Evolutionary conservation across 2,888 invertebrate genomes (phyloP).

Genomic region (Electrophaes corylata): DNA sequence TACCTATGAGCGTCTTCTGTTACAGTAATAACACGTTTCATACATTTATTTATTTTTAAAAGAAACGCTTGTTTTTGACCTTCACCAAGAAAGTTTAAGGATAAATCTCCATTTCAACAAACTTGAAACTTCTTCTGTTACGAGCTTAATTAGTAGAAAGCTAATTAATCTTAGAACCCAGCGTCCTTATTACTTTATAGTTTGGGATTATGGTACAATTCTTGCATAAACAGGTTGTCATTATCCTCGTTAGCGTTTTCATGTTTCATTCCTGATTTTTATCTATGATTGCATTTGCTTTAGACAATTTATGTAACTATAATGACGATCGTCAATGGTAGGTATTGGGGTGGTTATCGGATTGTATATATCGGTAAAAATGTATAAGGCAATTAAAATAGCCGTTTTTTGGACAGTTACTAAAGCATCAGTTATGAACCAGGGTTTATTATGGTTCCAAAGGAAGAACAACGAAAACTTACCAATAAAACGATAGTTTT

Average conservation of each 20-base stretch:
- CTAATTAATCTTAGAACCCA: conserved; percentile 41
- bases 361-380: too few relatives aligned
- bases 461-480: too few relatives aligned
- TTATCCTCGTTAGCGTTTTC: not conserved
- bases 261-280: too few relatives aligned
- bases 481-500: not conserved
- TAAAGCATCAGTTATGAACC: too few relatives aligned
- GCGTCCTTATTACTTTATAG: conserved; percentile 34
- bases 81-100: conserved; percentile 25
- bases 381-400: too few relatives aligned
- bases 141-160: conserved; percentile 40
- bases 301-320: too few relatives aligned
- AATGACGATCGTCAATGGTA: too few relatives aligned
- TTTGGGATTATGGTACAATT: conserved; percentile 5
- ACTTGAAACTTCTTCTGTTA: conserved; percentile 39
- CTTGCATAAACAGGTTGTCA: not conserved
- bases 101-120: conserved; percentile 34
- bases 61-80: conserved; percentile 18
- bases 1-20: not conserved
- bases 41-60: conserved; percentile 1
- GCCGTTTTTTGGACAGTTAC: too few relatives aligned
- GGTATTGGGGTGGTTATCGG: too few relatives aligned
- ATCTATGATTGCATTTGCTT: too few relatives aligned
- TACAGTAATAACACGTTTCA: not conserved
- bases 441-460: too few relatives aligned